phyloP scores from a whole-genome alignment of 2,797 vertebrate species.

The Dryobates pubescens region DNA sequence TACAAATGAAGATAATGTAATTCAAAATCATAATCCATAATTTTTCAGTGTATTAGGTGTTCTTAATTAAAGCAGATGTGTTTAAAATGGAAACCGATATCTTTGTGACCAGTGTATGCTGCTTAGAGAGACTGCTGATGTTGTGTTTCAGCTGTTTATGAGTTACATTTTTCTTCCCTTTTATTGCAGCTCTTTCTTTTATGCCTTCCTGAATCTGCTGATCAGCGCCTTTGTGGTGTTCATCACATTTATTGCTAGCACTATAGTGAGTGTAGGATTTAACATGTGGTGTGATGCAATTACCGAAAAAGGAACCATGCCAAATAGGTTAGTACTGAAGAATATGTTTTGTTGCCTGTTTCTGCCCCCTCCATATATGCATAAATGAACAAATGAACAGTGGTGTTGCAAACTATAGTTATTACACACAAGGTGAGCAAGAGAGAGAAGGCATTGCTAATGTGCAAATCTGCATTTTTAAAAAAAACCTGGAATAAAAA shows the following conservation, averaged over 20 bases:
- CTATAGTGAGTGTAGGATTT: conserved; percentile 95
- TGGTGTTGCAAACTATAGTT: not conserved
- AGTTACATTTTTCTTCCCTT: conserved; percentile 62
- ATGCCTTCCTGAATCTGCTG: conserved; percentile 93
- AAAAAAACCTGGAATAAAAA: not conserved
- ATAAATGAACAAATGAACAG: not conserved
- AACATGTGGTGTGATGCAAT: conserved; percentile 96
- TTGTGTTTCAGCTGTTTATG: conserved; percentile 62
- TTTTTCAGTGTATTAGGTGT: conserved; percentile 31
- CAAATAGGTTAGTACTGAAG: conserved; percentile 85
- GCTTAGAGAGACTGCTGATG: conserved; percentile 58
- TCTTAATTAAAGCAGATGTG: conserved; percentile 65
- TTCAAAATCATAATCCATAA: conserved; percentile 22
- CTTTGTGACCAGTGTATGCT: not conserved
- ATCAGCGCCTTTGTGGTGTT: conserved; percentile 92
- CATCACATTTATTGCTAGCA: conserved; percentile 94
- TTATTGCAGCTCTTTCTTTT: conserved; percentile 90
- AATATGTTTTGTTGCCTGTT: not conserved
- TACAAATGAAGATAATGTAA: conserved; percentile 33
- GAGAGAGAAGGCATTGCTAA: not conserved
- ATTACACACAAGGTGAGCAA: not conserved
- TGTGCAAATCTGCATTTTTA: not conserved
- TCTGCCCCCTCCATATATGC: not conserved
- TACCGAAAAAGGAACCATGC: conserved; percentile 89
- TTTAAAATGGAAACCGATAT: conserved; percentile 35